phyloP scores from a whole-genome alignment of 2,888 invertebrate genomes.

The Ellobium chinense region DNA sequence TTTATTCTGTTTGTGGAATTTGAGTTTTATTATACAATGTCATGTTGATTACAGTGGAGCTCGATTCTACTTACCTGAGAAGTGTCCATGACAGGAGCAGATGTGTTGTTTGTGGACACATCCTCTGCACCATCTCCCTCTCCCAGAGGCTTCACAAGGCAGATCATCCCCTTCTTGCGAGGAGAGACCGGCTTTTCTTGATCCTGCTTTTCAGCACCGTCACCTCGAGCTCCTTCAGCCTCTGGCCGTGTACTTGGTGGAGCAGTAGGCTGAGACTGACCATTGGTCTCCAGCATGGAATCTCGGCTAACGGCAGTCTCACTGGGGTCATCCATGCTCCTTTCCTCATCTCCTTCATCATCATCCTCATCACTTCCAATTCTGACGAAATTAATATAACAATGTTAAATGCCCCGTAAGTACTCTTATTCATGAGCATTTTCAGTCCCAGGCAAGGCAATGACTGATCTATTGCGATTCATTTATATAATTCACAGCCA shows the following conservation, averaged over 20 bases:
- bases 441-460: no score
- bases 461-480: no score
- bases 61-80: no score
- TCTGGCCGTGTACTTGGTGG: slow-evolving; percentile 33
- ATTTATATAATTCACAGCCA: no score
- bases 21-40: no score
- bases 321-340: slow-evolving; percentile 72
- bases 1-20: no score
- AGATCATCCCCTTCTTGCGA: neutral
- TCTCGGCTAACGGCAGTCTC: slow-evolving; percentile 74
- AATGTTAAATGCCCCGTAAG: no score
- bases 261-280: neutral
- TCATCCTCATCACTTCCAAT: slow-evolving; percentile 79
- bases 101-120: neutral
- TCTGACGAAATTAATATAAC: slow-evolving; percentile 61
- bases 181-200: slow-evolving; percentile 32
- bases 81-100: neutral
- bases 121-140: slow-evolving; percentile 44
- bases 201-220: slow-evolving; percentile 43
- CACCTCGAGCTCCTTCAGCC: slow-evolving; percentile 37
- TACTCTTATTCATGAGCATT: no score
- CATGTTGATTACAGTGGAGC: no score
- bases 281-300: slow-evolving; percentile 52
- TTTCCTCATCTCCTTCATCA: slow-evolving; percentile 73
- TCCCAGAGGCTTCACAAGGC: slow-evolving; percentile 16